Evolutionary conservation across 2,113 vertebrate species (phyloP), one percentile per base, ranked within the genome.

Genomic region (Ammodytes dubius): DNA sequence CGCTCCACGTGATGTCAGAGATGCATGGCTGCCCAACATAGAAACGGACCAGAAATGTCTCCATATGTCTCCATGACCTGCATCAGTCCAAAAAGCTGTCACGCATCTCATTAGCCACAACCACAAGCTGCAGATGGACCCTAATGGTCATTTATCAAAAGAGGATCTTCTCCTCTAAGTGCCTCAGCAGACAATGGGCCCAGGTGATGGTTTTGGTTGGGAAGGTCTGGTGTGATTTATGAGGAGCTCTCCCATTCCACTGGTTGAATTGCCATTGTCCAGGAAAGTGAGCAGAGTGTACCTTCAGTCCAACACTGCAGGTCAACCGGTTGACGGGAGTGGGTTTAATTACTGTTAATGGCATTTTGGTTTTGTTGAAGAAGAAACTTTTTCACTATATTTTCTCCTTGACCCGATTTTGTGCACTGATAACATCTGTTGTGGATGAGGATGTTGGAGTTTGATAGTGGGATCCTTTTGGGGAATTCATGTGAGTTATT

Each of bases 31-130:
- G 81, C 85, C 61, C 7, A 74, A 76, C 88, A 79, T 73, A 87
- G 88, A 79, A 79, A 58, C 19, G 53, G 47, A 66, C 70, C 76
- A 74, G 17, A 86, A 79, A 80, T 53, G 56, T 68, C 27, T 27
- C 70, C 83, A 90, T 92, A 90, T 74, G 71, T 93, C 91, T 92
- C 86, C 60, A 45, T 89, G 89, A 81, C 90, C 92, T 73, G 81
- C 61, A 91, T 93, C 86, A 79, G 88, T 92, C 85, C 50, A 63
- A 46, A n/a, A 35, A 9, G 7, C 70, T 70, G 52, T 88, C 88
- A 59, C 2, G 68, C 83, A 88, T 90, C 89, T 91, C 84, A 92
- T 94, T 94, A 94, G 77, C 78, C 12, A 42, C 58, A 67, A 81
- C 57, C 72, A 79, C 63, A 71, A 75, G 65, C 77, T 59, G 80